phyloP scores from a whole-genome alignment of 2,113 vertebrate genomes.

The Hypanus sabinus region DNA sequence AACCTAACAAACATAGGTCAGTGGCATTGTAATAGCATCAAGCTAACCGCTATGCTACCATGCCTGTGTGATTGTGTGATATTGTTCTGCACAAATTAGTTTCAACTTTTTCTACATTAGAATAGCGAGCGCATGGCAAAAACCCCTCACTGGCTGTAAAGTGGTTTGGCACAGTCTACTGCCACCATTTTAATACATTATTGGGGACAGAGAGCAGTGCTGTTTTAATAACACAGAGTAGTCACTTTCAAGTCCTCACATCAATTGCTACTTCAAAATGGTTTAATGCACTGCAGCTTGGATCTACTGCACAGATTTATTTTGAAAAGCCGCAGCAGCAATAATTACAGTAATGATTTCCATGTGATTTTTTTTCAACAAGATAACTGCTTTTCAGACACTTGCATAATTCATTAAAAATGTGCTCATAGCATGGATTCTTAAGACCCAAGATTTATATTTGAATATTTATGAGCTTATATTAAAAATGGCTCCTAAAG shows the following conservation, averaged over 20 bases:
- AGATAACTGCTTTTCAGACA: slow-evolving; percentile 13
- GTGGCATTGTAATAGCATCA: too few species aligned
- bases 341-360: background rate
- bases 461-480: slow-evolving; percentile 21
- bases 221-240: background rate
- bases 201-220: background rate
- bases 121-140: background rate
- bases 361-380: background rate
- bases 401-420: slow-evolving; percentile 29
- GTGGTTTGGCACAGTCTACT: background rate
- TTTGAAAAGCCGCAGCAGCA: background rate
- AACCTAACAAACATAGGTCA: too few species aligned
- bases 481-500: background rate
- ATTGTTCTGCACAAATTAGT: background rate
- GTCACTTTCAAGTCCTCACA: slow-evolving; percentile 3
- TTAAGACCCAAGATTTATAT: background rate
- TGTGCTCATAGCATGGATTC: background rate
- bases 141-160: background rate
- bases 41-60: too few species aligned
- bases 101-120: background rate
- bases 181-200: background rate
- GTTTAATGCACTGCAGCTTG: background rate
- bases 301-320: background rate
- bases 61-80: background rate
- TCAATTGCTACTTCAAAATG: slow-evolving; percentile 7